phyloP scores from a whole-genome alignment of 2,797 vertebrate species.

The Kryptopterus vitreolus region DNA sequence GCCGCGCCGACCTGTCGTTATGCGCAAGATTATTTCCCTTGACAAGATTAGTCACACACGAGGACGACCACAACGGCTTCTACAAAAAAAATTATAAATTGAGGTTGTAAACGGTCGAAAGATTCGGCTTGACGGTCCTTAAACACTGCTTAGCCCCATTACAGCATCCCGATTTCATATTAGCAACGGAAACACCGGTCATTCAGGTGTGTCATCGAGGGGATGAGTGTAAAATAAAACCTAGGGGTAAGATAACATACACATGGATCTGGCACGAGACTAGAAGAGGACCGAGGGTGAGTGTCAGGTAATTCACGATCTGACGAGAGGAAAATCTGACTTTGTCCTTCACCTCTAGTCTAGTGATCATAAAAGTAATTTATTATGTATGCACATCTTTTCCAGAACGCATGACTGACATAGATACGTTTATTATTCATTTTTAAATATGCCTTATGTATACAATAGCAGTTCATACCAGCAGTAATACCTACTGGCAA shows the following conservation, averaged over 20 bases:
- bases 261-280: neutral
- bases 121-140: constrained; percentile 34
- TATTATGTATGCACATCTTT: too few species aligned
- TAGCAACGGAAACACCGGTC: constrained; percentile 40
- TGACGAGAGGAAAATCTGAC: constrained; percentile 10
- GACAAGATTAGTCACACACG: constrained; percentile 25
- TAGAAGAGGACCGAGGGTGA: neutral
- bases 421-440: too few species aligned
- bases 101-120: constrained; percentile 37
- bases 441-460: too few species aligned
- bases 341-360: neutral
- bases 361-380: neutral
- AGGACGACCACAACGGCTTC: constrained; percentile 16
- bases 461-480: too few species aligned
- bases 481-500: too few species aligned
- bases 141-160: constrained; percentile 34
- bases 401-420: too few species aligned
- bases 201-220: neutral
- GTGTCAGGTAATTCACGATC: neutral
- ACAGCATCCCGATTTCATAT: constrained; percentile 48
- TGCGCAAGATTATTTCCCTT: constrained; percentile 26
- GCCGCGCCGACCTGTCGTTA: constrained; percentile 16
- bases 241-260: neutral
- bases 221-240: neutral
- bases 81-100: constrained; percentile 39